A percentile compares a stretch with the other conserved stretches of the same genome.
phyloP scores from a whole-genome alignment of 1,140 invertebrate genomes.

The Lysiphlebus fabarum region DNA sequence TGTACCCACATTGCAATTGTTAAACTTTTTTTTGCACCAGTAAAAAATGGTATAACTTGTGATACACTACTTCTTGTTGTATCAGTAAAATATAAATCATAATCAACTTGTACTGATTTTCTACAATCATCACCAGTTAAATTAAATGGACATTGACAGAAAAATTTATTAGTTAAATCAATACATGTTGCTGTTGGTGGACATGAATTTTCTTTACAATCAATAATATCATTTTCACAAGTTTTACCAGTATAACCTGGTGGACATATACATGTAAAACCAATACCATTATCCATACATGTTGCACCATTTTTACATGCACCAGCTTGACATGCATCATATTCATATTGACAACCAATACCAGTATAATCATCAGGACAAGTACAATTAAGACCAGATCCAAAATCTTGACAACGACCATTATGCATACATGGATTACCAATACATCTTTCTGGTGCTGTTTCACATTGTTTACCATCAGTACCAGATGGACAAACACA shows the following conservation, averaged over 20 bases:
- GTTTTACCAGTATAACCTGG: constrained; percentile 82
- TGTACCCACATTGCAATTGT: constrained; percentile 95
- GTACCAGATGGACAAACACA: constrained; percentile 94
- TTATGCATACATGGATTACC: constrained; percentile 95
- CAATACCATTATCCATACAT: constrained; percentile 79
- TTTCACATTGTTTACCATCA: constrained; percentile 92
- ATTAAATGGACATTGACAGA: constrained; percentile 95
- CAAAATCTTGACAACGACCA: constrained; percentile 90
- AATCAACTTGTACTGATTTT: constrained; percentile 93
- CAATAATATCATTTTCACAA: constrained; percentile 88
- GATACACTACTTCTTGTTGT: constrained; percentile 81
- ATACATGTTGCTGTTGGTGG: constrained; percentile 91
- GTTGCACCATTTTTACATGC: constrained; percentile 90
- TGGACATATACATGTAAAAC: constrained; percentile 83
- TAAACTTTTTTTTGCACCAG: constrained; percentile 71
- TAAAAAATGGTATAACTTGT: constrained; percentile 85
- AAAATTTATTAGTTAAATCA: constrained; percentile 87
- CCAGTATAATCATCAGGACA: constrained; percentile 83
- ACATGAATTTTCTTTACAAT: constrained; percentile 92
- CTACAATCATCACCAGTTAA: constrained; percentile 93
- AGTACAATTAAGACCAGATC: constrained; percentile 90
- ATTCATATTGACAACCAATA: constrained; percentile 90
- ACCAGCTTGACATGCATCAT: constrained; percentile 83
- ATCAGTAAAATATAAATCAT: constrained; percentile 93
- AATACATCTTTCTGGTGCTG: constrained; percentile 90